Evolutionary conservation across 2,113 vertebrate genomes (phyloP).

Genomic region (Brachypodius melanocephalos): DNA sequence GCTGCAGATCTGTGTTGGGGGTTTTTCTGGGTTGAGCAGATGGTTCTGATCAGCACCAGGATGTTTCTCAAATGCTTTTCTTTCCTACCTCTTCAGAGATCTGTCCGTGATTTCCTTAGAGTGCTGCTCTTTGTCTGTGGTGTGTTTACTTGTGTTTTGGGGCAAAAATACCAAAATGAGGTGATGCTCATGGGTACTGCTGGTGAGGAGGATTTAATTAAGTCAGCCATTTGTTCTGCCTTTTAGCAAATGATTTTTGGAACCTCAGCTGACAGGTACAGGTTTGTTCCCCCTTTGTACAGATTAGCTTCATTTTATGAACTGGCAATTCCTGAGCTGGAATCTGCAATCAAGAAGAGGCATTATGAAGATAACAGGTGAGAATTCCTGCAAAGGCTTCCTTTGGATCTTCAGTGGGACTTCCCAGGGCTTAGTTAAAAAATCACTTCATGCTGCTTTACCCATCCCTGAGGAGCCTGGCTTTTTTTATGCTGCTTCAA

Average conservation of each 20-base stretch:
- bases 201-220: background rate
- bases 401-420: background rate
- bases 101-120: background rate
- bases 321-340: slow-evolving; percentile 84
- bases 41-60: background rate
- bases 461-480: background rate
- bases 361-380: slow-evolving; percentile 84
- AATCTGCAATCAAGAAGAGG: slow-evolving; percentile 87
- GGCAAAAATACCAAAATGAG: background rate
- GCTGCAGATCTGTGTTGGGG: background rate
- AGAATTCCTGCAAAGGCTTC: background rate
- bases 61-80: background rate
- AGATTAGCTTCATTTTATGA: slow-evolving; percentile 93
- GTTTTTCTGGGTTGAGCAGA: background rate
- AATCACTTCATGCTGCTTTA: background rate
- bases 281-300: background rate
- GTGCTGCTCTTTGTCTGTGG: background rate
- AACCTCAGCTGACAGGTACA: background rate
- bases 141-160: background rate
- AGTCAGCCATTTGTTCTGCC: background rate
- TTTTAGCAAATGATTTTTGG: background rate
- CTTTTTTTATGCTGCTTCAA: background rate
- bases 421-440: background rate
- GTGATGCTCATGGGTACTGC: background rate
- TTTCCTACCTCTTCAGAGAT: background rate